Percentiles rank a stretch among this genome's conserved stretches.
Evolutionary conservation across 2,113 vertebrate species (phyloP).

Genomic region (Chlorodrepanis virens): DNA sequence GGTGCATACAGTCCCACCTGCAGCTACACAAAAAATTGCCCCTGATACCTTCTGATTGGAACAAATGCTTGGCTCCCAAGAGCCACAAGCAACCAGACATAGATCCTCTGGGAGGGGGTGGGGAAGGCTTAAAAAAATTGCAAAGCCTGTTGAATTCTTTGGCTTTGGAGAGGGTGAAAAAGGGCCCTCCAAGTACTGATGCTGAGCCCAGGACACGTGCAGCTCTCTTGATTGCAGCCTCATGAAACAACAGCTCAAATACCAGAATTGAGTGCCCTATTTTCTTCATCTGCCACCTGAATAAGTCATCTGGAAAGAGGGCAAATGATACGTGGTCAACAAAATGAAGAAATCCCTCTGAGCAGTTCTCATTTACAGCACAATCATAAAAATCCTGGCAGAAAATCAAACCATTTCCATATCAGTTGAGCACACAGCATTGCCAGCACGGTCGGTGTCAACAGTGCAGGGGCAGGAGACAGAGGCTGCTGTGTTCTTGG

Average conservation of each 20-base stretch:
- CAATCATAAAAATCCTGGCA: neutral
- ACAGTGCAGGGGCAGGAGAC: neutral
- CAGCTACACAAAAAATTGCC: neutral
- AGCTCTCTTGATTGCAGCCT: neutral
- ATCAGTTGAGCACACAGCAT: neutral
- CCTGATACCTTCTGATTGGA: neutral
- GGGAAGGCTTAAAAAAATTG: neutral
- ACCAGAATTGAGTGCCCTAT: neutral
- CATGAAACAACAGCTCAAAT: neutral
- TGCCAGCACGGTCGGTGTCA: neutral
- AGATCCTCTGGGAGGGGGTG: neutral
- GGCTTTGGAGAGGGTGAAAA: neutral
- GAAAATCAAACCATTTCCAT: neutral
- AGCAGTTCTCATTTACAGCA: neutral
- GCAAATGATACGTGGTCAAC: neutral
- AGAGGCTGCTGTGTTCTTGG: conserved; percentile 37
- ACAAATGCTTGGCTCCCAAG: neutral
- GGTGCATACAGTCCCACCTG: neutral
- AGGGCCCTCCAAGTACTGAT: neutral
- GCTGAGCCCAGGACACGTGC: neutral
- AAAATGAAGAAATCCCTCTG: neutral
- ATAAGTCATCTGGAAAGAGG: neutral
- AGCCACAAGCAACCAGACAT: neutral
- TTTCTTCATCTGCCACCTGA: neutral
- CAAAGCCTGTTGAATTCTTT: neutral